Base-by-base conservation (phyloP, 1,140 invertebrate genomes). In the Drosophila ogumai region DNA sequence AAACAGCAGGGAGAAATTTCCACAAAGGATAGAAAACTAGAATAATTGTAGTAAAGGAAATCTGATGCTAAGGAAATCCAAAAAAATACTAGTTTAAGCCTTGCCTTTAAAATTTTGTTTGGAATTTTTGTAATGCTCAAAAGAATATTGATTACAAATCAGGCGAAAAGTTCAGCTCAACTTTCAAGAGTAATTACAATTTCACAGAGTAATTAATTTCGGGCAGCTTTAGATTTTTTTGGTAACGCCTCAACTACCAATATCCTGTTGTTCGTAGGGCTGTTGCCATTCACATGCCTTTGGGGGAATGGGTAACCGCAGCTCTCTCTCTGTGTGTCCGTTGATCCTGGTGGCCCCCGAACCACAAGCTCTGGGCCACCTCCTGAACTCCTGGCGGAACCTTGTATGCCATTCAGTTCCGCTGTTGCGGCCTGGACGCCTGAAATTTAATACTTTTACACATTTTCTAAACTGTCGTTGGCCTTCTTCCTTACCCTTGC, bases 391-490 rank as follows among this genome's bases (percentile, higher is more conserved):
- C 63, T 34, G 66, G 47, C 38, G 66, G 66, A 52, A 22, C 46
- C 46, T 28, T 38, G 52, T 25, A 38, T 49, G 28, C 56, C 65
- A 54, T 55, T 77, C 41, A 58, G 56, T 69, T 69, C 63, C 55
- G 61, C 69, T 59, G 63, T 69, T 67, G 66, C 41, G 63, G 66
- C 66, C 40, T 60, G 73, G 74, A 68, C 55, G 73, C 54, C 74
- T 68, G 64, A 77, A 77, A 76, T 77, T 68, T 77, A 77, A 77
- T 77, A 77, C 63, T 76, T 67, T 75, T 76, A 55, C 74, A 77
- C 73, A 77, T 76, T 76, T 77, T 77, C 74, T 60, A 77, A 77
- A 77, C 74, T 77, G 74, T 77, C 74, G 74, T 76, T 76, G 74
- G 54, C 73, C 68, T 58, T 47, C 68, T 49, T 31, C 17, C 6